A percentile compares a stretch with the other conserved stretches of the same genome.
Evolutionary conservation across 1,140 invertebrate genomes (phyloP).

Genomic region (Drosophila parabipectinata): DNA sequence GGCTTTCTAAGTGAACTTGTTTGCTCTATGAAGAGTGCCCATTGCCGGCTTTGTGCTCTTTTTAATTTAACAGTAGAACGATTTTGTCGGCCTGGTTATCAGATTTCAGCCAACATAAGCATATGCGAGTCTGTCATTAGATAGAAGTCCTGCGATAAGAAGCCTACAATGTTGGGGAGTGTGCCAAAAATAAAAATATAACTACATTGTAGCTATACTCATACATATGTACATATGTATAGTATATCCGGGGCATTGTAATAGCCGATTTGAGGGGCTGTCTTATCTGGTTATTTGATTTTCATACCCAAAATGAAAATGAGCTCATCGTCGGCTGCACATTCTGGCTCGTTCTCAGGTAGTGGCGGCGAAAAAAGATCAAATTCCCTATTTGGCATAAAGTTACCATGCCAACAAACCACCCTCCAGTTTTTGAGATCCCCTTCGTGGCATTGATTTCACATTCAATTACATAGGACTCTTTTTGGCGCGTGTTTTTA

Average conservation of each 20-base stretch:
- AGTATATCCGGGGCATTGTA: conserved; percentile 36
- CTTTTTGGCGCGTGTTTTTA: conserved; percentile 61
- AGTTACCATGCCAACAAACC: conserved; percentile 8
- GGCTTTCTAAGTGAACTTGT: neutral
- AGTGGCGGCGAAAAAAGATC: conserved; percentile 46
- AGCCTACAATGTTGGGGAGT: conserved; percentile 29
- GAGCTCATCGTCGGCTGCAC: conserved; percentile 66
- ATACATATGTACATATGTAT: conserved; percentile 1
- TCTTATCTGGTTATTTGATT: conserved; percentile 71
- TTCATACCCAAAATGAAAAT: conserved; percentile 53
- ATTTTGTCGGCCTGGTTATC: conserved; percentile 71
- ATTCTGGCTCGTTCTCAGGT: conserved; percentile 42
- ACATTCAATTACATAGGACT: conserved; percentile 31
- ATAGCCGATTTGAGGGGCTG: conserved; percentile 8
- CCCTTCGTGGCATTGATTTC: conserved; percentile 55
- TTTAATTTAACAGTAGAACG: conserved; percentile 77
- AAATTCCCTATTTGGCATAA: conserved; percentile 36
- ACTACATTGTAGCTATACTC: neutral
- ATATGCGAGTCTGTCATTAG: conserved; percentile 54
- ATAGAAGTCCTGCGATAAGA: conserved; percentile 64
- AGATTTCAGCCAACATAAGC: conserved; percentile 46
- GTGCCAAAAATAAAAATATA: conserved; percentile 37
- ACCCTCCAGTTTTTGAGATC: conserved; percentile 7
- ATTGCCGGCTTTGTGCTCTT: conserved; percentile 12
- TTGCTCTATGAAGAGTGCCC: neutral